phyloP scores from a whole-genome alignment of 2,113 vertebrate species.

The Bufo bufo region DNA sequence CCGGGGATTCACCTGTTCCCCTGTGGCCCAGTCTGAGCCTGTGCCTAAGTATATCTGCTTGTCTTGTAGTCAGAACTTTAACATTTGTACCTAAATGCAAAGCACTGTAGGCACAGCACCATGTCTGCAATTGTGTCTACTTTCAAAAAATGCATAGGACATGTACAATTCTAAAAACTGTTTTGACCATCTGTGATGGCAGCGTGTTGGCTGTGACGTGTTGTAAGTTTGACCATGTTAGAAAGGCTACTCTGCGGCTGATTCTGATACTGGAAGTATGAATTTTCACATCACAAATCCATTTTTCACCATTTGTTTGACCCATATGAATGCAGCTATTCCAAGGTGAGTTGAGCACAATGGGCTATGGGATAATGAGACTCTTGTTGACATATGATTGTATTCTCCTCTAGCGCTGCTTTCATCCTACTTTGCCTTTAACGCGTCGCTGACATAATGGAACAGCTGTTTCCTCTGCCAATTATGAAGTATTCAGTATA shows the following conservation, averaged over 20 bases:
- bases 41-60: too few species aligned
- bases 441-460: conserved; percentile 11
- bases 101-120: too few species aligned
- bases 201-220: not conserved
- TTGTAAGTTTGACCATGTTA: not conserved
- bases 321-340: not conserved
- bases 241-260: not conserved
- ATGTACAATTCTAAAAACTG: too few species aligned
- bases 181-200: not conserved
- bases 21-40: too few species aligned
- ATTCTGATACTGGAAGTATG: not conserved
- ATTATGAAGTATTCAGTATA: conserved; percentile 7
- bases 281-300: not conserved
- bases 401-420: conserved; percentile 27
- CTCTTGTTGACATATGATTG: conserved; percentile 28
- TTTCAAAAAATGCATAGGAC: too few species aligned
- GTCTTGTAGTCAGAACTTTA: too few species aligned
- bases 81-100: too few species aligned
- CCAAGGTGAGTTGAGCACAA: not conserved
- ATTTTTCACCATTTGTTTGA: not conserved
- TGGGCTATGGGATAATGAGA: conserved; percentile 16
- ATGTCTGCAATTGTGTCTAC: too few species aligned
- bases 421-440: conserved; percentile 38
- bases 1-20: too few species aligned
- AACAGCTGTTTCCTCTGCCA: conserved; percentile 37